Percentiles rank a stretch among this genome's conserved stretches.
Conservation (phyloP, 2,888 invertebrate genomes). For the Amorpha juglandis region DNA sequence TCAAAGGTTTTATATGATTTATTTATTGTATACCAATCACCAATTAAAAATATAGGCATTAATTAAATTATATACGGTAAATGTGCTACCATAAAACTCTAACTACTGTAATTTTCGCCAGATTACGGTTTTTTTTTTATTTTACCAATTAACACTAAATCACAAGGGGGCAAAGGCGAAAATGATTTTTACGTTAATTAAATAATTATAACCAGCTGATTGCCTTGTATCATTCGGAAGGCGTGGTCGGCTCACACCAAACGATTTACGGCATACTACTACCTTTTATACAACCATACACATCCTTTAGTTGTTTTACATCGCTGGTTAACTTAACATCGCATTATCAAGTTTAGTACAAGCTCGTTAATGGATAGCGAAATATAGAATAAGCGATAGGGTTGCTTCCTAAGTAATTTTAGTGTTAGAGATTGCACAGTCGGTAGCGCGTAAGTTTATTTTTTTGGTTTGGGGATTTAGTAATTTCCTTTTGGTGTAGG, state of each 20-base stretch:
- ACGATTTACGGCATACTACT: constrained; percentile 62
- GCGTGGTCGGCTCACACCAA: constrained; percentile 76
- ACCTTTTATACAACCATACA: constrained; percentile 5
- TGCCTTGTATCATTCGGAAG: constrained; percentile 62
- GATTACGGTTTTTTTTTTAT: constrained; percentile 43
- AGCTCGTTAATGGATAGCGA: constrained; percentile 9
- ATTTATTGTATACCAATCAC: no score
- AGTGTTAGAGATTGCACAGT: constrained; percentile 22
- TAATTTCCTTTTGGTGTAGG: constrained; percentile 13
- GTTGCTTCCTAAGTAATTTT: not conserved
- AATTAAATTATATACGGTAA: not conserved
- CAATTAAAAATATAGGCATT: not conserved
- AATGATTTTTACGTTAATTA: constrained; percentile 74
- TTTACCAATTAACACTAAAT: constrained; percentile 67
- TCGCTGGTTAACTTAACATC: not conserved
- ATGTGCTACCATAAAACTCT: not conserved
- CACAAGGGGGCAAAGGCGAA: constrained; percentile 63
- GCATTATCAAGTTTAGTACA: not conserved
- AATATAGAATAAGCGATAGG: constrained; percentile 25
- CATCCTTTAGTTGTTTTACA: not conserved
- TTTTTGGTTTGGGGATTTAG: constrained; percentile 5
- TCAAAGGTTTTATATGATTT: no score
- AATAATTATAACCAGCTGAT: constrained; percentile 71
- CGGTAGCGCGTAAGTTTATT: constrained; percentile 17
- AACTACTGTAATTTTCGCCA: not conserved